Evolutionary conservation across 2,888 invertebrate genomes (phyloP), one percentile per base, ranked within the genome.

Genomic region (Dicycla oo): DNA sequence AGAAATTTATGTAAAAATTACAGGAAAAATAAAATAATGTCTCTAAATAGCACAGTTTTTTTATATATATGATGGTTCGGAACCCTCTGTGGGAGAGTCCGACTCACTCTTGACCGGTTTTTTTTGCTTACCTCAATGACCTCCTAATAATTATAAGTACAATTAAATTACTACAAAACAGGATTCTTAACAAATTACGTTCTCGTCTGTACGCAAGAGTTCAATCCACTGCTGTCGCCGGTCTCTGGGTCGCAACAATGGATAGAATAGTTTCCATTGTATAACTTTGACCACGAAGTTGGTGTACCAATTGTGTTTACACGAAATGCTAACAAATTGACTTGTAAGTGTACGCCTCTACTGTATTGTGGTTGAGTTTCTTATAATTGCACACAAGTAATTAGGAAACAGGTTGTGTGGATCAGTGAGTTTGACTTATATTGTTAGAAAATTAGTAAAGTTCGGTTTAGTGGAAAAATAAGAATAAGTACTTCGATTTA

Each of bases 281-380:
- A 76, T 73, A 85, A 87, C 77, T 87, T 87, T 76, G 84, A 82
- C 79, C 80, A 72, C 78, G 13, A 76, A 86, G 76, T 88, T 82
- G 56, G 70, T 64, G 64, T 63, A 54, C 73, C 78, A 79, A 79
- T 86, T 88, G 81, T 87, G 87, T 88, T 85, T 88, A 87, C 87
- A 82, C 68, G 81, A 77, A 88, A 82, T 80, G 81, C 81, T 81
- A 80, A 87, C 87, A 88, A 87, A 87, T 88, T 87, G 87, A 84
- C 84, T 88, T 82, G 82, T 75, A 78, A 82, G 78, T 83, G 81
- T 75, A 78, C 54, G 64, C 49, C 69, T n/a, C 47, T 23, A 38
- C 60, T 63, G 51, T 66, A 43, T 77, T 76, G 66, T 58, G 68
- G 72, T 53, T 70, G 58, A 74, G 80, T 81, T 74, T 63, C 73